Base-by-base conservation (phyloP, 2,113 vertebrate species). In the Scolopax mira region DNA sequence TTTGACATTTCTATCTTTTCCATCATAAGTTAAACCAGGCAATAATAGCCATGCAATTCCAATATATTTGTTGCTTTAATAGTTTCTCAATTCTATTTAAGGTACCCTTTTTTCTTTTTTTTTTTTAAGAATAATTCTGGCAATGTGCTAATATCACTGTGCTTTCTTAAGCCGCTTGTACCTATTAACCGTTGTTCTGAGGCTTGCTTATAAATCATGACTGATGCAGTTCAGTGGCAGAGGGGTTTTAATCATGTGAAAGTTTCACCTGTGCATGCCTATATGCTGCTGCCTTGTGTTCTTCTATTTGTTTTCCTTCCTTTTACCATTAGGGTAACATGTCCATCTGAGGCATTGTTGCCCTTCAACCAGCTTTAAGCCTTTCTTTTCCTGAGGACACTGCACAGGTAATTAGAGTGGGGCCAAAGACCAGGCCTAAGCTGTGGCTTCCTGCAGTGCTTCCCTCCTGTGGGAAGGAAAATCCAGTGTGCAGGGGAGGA, bases 281-380 rank as follows among this genome's bases (percentile, higher is more conserved):
- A 6, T 46, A 10, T 18, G 13, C 44, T 18, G 13, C 44, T 54
- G 33, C 27, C 22, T 31, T 54, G 3, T 61, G 11, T 22, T 60
- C 27, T 61, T 55, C 25, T n/a, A 2, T 60, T 79, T 54, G 6
- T 61, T 77, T 72, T 55, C 24, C 11, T 57, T 75, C 24, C 22
- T 58, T 10, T 49, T 57, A 31, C 17, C 10, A 9, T 44, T 35
- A 31, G 6, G 2, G 16, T 4, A 4, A 25, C 4, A 7, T 0
- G 3, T 30, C 79, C 52, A 67, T 11, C 18, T 44, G 19, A n/a
- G 5, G 6, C 31, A 44, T 6, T 0, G 0, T 23, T 58, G 16
- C 10, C 52, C 46, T 69, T 69, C 6, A 0, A 7, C 4, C 7
- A 19, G 9, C 39, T 92, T 46, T 73, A 58, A 44, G 18, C 8